Conservation (phyloP, 2,797 vertebrate genomes). For the Alauda arvensis region DNA sequence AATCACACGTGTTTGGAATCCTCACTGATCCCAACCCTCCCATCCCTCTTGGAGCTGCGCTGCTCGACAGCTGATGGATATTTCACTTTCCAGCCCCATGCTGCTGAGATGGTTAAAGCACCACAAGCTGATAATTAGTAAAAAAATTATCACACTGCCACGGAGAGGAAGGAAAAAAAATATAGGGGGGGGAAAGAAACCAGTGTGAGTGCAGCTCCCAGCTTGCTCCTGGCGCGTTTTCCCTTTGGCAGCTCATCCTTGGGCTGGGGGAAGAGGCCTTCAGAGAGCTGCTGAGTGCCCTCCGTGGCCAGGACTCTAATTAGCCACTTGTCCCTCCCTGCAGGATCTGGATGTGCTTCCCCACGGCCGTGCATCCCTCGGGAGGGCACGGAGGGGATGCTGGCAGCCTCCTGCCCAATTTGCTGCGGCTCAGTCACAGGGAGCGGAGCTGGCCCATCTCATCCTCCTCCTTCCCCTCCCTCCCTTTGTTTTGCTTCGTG, state of each 20-base stretch:
- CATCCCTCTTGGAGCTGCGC: not conserved
- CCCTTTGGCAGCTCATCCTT: not conserved
- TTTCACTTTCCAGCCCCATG: not conserved
- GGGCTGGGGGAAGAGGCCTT: not conserved
- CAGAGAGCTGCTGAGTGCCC: conserved; percentile 8
- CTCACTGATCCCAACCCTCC: not conserved
- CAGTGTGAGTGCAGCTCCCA: not conserved
- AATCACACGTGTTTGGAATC: rapidly evolving
- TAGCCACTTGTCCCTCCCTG: conserved; percentile 38
- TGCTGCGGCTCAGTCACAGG: not conserved
- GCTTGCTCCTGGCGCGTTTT: not conserved
- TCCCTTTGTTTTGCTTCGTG: not conserved
- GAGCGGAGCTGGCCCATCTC: not conserved
- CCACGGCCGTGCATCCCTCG: not conserved
- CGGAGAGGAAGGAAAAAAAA: not conserved
- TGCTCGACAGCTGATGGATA: not conserved
- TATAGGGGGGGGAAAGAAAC: rapidly evolving
- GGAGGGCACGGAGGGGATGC: not conserved
- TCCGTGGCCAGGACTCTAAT: conserved; percentile 33
- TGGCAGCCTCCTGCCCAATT: conserved; percentile 6
- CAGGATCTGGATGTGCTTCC: conserved; percentile 44
- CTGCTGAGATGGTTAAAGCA: not conserved
- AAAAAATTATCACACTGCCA: not conserved
- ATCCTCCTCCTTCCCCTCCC: not conserved
- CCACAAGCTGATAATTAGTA: not conserved